phyloP scores from a whole-genome alignment of 2,797 vertebrate species.

The Hoplostethus mediterraneus region DNA sequence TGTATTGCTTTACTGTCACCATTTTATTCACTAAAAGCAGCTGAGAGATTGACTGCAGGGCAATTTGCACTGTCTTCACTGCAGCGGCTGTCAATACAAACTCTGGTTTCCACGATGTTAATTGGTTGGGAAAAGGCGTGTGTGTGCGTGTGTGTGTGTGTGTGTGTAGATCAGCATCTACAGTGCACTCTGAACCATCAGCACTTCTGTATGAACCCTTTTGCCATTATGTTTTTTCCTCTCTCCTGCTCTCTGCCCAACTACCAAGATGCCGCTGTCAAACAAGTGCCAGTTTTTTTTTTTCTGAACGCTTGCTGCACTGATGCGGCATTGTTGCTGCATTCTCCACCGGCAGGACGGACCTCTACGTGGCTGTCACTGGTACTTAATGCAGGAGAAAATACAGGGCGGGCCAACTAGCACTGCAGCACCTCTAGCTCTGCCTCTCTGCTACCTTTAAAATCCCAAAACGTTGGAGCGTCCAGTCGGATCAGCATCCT shows the following conservation, averaged over 20 bases:
- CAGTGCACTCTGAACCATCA: conserved; percentile 25
- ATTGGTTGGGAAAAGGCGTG: not conserved
- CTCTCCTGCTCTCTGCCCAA: not conserved
- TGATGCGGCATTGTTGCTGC: conserved; percentile 38
- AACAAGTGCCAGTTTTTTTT: conserved; percentile 6
- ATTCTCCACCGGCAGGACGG: conserved; percentile 28
- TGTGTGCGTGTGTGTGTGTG: not conserved
- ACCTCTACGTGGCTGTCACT: conserved; percentile 10
- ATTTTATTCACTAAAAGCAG: conserved; percentile 21
- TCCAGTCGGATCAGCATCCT: not conserved
- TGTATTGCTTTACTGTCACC: conserved; percentile 19
- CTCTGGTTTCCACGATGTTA: conserved; percentile 13
- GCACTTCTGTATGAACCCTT: conserved; percentile 20
- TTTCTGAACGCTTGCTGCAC: conserved; percentile 28
- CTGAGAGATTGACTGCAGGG: conserved; percentile 5
- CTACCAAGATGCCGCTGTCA: conserved; percentile 9
- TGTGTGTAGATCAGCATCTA: conserved; percentile 25
- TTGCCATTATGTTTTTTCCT: not conserved
- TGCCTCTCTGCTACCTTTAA: not conserved
- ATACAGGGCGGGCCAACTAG: not conserved
- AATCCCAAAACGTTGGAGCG: not conserved
- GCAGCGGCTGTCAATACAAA: conserved; percentile 26
- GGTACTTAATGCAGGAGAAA: conserved; percentile 14
- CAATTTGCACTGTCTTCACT: conserved; percentile 25
- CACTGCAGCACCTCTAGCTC: not conserved